These are phyloP conservation scores for Bicyclus anynana DNA, from an alignment of 1,140 invertebrate genomes.

Conservation along the genomic window DNA sequence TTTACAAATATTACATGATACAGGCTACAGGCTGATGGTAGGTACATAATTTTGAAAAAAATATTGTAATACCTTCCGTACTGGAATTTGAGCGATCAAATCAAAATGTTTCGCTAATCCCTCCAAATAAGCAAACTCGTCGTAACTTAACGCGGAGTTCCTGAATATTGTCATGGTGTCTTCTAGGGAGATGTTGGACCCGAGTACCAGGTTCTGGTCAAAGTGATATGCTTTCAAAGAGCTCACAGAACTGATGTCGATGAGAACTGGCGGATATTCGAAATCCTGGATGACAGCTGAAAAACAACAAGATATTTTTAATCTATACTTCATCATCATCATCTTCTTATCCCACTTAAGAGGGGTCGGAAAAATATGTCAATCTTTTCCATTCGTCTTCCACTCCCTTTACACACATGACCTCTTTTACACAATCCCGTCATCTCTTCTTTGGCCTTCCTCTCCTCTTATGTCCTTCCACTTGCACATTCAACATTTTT, in stretches of 20 bases:
- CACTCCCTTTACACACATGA: no score
- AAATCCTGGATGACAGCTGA: conserved; percentile 57
- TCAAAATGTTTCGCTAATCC: conserved; percentile 72
- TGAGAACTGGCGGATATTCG: conserved; percentile 73
- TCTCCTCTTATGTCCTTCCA: no score
- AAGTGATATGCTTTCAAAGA: conserved; percentile 79
- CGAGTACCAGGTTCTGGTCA: conserved; percentile 77
- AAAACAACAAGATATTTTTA: conserved; percentile 9
- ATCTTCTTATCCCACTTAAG: no score
- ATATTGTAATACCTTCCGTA: conserved; percentile 83
- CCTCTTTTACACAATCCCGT: no score
- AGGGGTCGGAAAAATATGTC: no score
- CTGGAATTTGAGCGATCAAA: conserved; percentile 80
- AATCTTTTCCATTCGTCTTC: no score
- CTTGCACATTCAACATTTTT: no score
- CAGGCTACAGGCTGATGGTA: no score
- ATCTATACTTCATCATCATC: no score
- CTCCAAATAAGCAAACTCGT: conserved; percentile 69
- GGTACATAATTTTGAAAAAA: no score
- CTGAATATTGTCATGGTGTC: conserved; percentile 80
- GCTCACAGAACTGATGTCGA: conserved; percentile 83
- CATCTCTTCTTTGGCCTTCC: no score
- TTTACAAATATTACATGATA: no score
- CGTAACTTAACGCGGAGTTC: conserved; percentile 61
- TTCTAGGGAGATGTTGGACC: conserved; percentile 81